Conservation (phyloP, 2,797 vertebrate genomes). For the Eupleurogrammus muticus region DNA sequence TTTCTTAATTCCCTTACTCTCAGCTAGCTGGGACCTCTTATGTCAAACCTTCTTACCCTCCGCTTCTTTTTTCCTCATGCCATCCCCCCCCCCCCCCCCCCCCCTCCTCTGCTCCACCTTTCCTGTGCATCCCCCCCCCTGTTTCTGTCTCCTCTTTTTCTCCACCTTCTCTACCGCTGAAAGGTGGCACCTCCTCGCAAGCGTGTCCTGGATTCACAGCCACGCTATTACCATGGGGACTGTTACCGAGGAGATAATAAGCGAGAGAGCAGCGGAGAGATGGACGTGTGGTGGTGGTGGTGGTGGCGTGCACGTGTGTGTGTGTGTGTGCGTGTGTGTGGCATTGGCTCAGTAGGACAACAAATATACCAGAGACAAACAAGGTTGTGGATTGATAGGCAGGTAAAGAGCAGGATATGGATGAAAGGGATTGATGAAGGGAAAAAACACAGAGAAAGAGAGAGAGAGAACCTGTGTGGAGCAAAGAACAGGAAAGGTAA, state of each 20-base stretch:
- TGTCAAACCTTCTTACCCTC: neutral
- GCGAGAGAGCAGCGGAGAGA: conserved; percentile 40
- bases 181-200: conserved; percentile 75
- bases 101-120: neutral
- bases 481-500: neutral
- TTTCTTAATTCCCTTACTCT: neutral
- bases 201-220: conserved; percentile 83
- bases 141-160: conserved; percentile 47
- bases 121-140: conserved; percentile 39
- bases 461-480: neutral
- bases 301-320: neutral
- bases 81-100: neutral
- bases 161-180: conserved; percentile 44
- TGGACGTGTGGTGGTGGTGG: conserved; percentile 33
- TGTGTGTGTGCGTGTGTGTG: too few species aligned
- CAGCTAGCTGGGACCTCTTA: neutral
- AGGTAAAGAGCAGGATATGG: conserved; percentile 12
- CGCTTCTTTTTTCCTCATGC: neutral
- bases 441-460: neutral
- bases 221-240: conserved; percentile 81
- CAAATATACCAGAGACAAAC: conserved; percentile 19
- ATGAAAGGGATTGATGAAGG: conserved; percentile 27
- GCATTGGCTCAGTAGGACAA: conserved; percentile 27
- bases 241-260: conserved; percentile 80
- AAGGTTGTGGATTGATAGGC: conserved; percentile 6